Percentiles rank a stretch among this genome's conserved stretches.
Conservation (phyloP, 2,888 invertebrate genomes). For the Capitulum mitella region DNA sequence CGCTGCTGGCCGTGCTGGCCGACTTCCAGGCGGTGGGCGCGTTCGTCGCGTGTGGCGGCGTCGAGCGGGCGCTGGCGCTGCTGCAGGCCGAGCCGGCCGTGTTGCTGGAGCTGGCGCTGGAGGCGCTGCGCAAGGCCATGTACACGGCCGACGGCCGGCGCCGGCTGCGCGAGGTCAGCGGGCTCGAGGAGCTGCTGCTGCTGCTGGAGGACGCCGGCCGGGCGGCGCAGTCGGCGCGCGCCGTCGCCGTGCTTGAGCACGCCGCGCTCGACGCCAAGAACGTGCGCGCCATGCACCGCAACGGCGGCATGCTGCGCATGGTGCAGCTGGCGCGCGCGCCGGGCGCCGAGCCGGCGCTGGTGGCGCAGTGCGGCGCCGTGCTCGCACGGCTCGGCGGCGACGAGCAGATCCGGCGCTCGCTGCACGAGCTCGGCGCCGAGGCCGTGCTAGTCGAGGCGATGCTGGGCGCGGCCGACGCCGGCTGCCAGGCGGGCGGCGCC, state of each 20-base stretch:
- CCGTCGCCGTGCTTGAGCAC: not conserved
- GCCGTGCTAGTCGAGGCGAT: not conserved
- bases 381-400: not conserved
- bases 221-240: not conserved
- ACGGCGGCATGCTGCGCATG: not conserved
- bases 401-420: too few species aligned
- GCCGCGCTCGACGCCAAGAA: not conserved
- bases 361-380: not conserved
- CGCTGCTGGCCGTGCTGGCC: not conserved
- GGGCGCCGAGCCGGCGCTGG: not conserved
- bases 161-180: not conserved
- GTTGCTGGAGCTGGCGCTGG: not conserved
- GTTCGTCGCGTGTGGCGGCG: not conserved
- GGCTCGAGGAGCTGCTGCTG: not conserved
- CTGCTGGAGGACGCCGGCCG: not conserved
- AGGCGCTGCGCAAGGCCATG: slow-evolving; percentile 11
- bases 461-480: not conserved
- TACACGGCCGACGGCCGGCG: not conserved
- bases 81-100: not conserved
- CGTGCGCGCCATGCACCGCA: not conserved
- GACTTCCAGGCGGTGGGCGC: not conserved
- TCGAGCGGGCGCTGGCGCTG: not conserved
- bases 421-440: slow-evolving; percentile 2
- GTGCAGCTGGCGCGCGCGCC: not conserved
- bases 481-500: not conserved